These are phyloP conservation scores for Melitaea cinxia DNA, from an alignment of 1,140 invertebrate species.

Conservation along the genomic window DNA sequence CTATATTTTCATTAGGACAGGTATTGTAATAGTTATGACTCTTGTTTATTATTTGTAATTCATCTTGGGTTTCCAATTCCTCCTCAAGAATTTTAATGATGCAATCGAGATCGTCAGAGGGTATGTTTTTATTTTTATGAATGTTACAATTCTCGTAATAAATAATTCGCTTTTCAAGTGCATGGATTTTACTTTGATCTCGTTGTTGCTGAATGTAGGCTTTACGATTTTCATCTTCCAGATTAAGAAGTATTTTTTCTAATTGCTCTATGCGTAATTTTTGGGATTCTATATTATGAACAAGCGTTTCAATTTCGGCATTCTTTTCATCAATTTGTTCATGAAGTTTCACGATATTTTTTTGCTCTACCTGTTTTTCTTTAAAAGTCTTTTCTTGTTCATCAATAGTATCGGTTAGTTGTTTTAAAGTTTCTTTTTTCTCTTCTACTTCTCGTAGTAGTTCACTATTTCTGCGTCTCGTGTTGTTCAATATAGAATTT, in stretches of 20 bases:
- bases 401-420: constrained; percentile 36
- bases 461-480: constrained; percentile 48
- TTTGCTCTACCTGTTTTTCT: constrained; percentile 61
- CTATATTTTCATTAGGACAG: constrained; percentile 26
- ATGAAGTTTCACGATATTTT: constrained; percentile 58
- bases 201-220: constrained; percentile 48
- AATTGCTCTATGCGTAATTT: constrained; percentile 66
- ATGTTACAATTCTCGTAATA: constrained; percentile 46
- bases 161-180: constrained; percentile 51
- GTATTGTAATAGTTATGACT: constrained; percentile 9
- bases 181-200: constrained; percentile 55
- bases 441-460: constrained; percentile 49
- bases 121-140: constrained; percentile 39
- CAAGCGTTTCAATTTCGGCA: constrained; percentile 55
- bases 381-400: constrained; percentile 51
- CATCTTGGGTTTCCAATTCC: constrained; percentile 55
- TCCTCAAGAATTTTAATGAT: constrained; percentile 70
- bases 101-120: constrained; percentile 57
- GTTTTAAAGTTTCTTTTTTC: constrained; percentile 52
- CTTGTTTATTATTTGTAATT: constrained; percentile 33
- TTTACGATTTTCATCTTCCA: constrained; percentile 61
- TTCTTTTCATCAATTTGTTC: constrained; percentile 59
- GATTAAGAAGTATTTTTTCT: constrained; percentile 65
- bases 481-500: constrained; percentile 49
- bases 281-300: constrained; percentile 54